Conservation (phyloP, 2,888 invertebrate species). For the Papilio protenor region DNA sequence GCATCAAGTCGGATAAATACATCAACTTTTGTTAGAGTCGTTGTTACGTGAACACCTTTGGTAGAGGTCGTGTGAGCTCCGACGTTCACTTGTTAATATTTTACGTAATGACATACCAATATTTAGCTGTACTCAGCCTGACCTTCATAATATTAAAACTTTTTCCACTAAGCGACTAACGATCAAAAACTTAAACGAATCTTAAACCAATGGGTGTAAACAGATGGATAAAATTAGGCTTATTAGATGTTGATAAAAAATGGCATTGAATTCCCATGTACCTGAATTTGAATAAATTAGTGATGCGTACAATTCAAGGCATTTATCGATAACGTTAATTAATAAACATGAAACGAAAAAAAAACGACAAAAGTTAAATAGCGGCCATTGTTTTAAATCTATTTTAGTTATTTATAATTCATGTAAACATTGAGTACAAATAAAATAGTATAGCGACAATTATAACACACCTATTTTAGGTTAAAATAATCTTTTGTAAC, state of each 20-base stretch:
- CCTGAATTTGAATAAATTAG: not conserved
- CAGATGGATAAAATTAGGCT: too few relatives aligned
- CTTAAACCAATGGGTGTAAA: too few relatives aligned
- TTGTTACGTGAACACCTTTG: slow-evolving; percentile 23
- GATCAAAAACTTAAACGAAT: not conserved
- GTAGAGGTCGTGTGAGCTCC: slow-evolving; percentile 14
- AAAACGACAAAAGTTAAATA: slow-evolving; percentile 7
- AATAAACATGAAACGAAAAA: slow-evolving; percentile 13
- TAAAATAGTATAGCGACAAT: not conserved
- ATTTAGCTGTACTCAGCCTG: not conserved
- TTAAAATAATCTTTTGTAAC: not conserved
- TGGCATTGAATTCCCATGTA: not conserved
- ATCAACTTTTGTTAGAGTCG: not conserved
- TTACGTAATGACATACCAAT: slow-evolving; percentile 16
- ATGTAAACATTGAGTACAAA: not conserved
- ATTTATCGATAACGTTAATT: slow-evolving; percentile 12
- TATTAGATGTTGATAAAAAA: not conserved
- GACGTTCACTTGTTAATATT: slow-evolving; percentile 31
- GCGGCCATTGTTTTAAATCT: not conserved
- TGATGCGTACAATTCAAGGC: not conserved
- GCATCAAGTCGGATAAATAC: not conserved
- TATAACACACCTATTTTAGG: not conserved
- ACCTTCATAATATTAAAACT: slow-evolving; percentile 2
- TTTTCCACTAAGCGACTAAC: not conserved
- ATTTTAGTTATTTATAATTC: not conserved